Evolutionary conservation across 2,797 vertebrate genomes (phyloP).

Genomic region (Pseudochirops corinnae): DNA sequence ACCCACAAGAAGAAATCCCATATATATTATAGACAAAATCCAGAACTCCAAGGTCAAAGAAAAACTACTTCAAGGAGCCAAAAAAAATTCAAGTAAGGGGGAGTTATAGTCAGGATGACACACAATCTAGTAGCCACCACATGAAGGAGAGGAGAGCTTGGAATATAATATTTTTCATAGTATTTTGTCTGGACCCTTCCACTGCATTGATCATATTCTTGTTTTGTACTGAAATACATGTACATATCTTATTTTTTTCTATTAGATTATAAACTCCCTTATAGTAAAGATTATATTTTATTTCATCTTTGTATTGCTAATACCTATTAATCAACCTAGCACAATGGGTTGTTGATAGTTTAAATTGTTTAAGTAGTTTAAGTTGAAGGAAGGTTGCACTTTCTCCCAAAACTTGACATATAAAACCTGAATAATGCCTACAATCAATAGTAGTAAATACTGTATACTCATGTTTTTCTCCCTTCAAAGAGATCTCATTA

Average conservation of each 20-base stretch:
- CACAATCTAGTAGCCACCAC: neutral
- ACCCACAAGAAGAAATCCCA: neutral
- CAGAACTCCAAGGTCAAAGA: neutral
- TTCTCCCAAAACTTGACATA: no score
- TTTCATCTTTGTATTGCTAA: neutral
- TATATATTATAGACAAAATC: neutral
- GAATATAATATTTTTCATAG: neutral
- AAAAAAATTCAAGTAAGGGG: neutral
- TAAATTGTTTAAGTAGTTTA: no score
- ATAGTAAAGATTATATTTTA: neutral
- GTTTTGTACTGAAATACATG: neutral
- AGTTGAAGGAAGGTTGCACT: no score
- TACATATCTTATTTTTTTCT: neutral
- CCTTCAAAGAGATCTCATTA: no score
- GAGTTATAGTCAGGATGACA: neutral
- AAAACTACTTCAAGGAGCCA: neutral
- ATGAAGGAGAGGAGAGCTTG: neutral
- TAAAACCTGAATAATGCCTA: no score
- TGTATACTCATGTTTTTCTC: no score
- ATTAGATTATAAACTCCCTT: neutral
- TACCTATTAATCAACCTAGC: neutral
- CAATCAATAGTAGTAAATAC: no score
- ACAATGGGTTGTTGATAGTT: neutral
- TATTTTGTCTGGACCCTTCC: neutral
- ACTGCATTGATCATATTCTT: neutral